These are phyloP conservation scores for Leucoma salicis DNA, from an alignment of 2,888 invertebrate genomes.

Conservation along the genomic window DNA sequence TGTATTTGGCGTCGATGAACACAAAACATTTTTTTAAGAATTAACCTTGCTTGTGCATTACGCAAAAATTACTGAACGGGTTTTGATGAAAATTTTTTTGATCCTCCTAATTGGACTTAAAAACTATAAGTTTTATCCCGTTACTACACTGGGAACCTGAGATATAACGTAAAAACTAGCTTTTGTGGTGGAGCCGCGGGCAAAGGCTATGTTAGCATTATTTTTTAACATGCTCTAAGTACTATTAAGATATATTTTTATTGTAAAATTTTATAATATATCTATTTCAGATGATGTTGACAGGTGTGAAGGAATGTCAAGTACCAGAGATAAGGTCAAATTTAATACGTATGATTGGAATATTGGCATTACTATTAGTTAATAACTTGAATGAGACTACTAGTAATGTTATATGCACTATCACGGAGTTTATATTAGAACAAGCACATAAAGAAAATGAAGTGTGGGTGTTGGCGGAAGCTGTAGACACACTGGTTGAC, in stretches of 20 bases:
- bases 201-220: too few species aligned
- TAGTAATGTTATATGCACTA: conserved; percentile 60
- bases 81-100: too few species aligned
- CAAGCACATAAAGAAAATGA: conserved; percentile 83
- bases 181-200: too few species aligned
- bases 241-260: not conserved
- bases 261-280: not conserved
- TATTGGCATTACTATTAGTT: conserved; percentile 75
- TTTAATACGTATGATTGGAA: conserved; percentile 82
- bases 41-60: too few species aligned
- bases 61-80: too few species aligned
- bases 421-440: conserved; percentile 84
- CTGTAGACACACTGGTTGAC: conserved; percentile 88
- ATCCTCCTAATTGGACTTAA: too few species aligned
- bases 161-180: too few species aligned
- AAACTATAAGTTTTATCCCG: too few species aligned
- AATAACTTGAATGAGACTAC: conserved; percentile 62
- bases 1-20: too few species aligned
- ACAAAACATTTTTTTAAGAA: too few species aligned
- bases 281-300: conserved; percentile 68
- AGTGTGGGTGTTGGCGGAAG: conserved; percentile 88
- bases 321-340: conserved; percentile 82
- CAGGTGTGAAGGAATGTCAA: conserved; percentile 76
- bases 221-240: too few species aligned
- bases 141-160: too few species aligned